Percentiles rank a stretch among this genome's conserved stretches.
These are phyloP conservation scores for Whitmania pigra DNA, from an alignment of 1,140 invertebrate genomes.

Conservation along the genomic window DNA sequence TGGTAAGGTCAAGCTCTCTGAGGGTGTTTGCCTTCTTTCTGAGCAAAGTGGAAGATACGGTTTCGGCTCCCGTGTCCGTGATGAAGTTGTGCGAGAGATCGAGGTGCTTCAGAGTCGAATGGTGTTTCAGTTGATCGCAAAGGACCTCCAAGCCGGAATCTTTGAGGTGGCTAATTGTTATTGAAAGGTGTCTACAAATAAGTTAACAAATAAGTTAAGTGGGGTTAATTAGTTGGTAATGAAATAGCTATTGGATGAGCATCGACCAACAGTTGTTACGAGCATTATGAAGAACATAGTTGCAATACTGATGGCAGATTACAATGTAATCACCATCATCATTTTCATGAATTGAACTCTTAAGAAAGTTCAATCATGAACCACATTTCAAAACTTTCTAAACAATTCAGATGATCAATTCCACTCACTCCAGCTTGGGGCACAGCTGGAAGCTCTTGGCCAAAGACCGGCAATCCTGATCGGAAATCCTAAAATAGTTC, in stretches of 20 bases:
- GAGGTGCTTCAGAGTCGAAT: constrained; percentile 36
- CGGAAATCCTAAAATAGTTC: constrained; percentile 43
- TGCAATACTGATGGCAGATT: too few species aligned
- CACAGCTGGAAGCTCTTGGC: constrained; percentile 38
- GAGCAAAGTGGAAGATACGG: constrained; percentile 42
- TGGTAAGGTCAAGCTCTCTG: constrained; percentile 31
- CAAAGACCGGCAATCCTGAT: constrained; percentile 39
- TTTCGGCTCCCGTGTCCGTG: constrained; percentile 38
- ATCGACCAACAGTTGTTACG: too few species aligned
- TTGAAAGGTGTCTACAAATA: background rate
- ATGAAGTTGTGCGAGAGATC: constrained; percentile 43
- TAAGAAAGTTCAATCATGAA: too few species aligned
- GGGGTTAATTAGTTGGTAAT: constrained; percentile 12
- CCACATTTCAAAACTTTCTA: too few species aligned
- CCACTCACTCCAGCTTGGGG: constrained; percentile 36
- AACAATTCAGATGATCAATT: constrained; percentile 27
- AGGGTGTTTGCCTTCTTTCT: constrained; percentile 37
- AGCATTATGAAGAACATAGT: too few species aligned
- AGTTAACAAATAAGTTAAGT: too few species aligned
- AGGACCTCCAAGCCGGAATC: constrained; percentile 35
- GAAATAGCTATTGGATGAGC: too few species aligned
- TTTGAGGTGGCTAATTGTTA: constrained; percentile 26
- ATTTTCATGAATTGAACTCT: too few species aligned
- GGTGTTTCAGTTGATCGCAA: constrained; percentile 40
- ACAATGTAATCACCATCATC: too few species aligned